These are phyloP conservation scores for Zaprionus ghesquierei DNA, from an alignment of 1,140 invertebrate genomes.

Conservation along the genomic window DNA sequence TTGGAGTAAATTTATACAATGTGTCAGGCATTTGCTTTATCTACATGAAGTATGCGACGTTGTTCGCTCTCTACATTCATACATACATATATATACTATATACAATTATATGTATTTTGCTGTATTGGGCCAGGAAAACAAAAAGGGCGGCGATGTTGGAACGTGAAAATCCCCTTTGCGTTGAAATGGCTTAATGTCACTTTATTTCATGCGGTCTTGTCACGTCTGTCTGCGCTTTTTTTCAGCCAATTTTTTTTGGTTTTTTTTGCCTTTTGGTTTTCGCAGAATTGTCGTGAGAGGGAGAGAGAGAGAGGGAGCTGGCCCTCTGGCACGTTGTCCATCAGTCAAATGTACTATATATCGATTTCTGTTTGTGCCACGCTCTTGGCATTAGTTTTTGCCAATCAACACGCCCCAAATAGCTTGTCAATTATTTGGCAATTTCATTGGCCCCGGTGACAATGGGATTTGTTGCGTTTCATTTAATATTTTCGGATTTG, in stretches of 20 bases:
- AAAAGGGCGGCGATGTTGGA: conserved; percentile 22
- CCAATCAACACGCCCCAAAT: conserved; percentile 78
- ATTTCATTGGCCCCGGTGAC: conserved; percentile 75
- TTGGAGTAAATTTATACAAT: conserved; percentile 61
- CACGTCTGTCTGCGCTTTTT: conserved; percentile 62
- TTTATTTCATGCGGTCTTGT: conserved; percentile 78
- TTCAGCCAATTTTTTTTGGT: conserved; percentile 15
- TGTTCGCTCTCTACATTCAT: neutral
- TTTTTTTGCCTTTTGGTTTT: conserved; percentile 7
- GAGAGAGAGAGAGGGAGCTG: too few relatives aligned
- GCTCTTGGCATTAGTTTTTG: conserved; percentile 76
- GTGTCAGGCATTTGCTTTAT: conserved; percentile 55
- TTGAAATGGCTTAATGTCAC: conserved; percentile 80
- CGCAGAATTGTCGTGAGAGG: conserved; percentile 41
- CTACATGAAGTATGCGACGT: conserved; percentile 40
- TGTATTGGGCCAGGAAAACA: conserved; percentile 8
- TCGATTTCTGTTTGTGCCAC: conserved; percentile 54
- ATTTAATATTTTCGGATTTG: conserved; percentile 69
- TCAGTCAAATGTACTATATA: conserved; percentile 69
- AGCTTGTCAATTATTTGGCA: conserved; percentile 79
- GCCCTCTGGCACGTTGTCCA: conserved; percentile 52
- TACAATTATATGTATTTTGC: conserved; percentile 25
- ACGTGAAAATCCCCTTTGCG: conserved; percentile 72
- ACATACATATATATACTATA: conserved; percentile 35
- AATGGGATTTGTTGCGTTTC: conserved; percentile 76